A percentile compares a stretch with the other conserved stretches of the same genome.
phyloP scores from a whole-genome alignment of 2,797 vertebrate genomes.

The Spinus olivaceus region DNA sequence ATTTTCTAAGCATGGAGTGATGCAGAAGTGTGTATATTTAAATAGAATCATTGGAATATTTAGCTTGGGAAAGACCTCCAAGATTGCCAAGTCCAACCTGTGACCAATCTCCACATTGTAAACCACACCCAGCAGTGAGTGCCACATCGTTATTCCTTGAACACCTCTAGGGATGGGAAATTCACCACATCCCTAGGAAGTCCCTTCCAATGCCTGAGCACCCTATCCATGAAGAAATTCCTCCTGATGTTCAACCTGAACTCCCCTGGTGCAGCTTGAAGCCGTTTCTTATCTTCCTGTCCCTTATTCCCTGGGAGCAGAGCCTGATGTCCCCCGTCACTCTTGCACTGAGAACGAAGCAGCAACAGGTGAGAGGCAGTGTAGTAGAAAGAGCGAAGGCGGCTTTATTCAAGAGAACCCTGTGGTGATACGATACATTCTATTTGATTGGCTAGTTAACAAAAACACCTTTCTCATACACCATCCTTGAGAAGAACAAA shows the following conservation, averaged over 20 bases:
- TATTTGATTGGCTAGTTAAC: background rate
- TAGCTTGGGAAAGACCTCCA: background rate
- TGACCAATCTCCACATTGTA: too few species aligned
- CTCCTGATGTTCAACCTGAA: background rate
- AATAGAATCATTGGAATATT: background rate
- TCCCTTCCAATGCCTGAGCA: background rate
- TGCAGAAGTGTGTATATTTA: background rate
- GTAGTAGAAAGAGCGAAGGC: background rate
- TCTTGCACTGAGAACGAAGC: background rate
- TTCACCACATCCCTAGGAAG: background rate
- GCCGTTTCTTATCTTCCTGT: fast-evolving
- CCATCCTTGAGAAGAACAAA: background rate
- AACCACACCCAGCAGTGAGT: background rate
- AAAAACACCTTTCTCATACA: background rate
- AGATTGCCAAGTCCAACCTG: fast-evolving
- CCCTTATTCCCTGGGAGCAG: background rate
- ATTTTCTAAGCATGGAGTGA: background rate
- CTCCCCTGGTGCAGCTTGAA: background rate
- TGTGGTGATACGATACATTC: background rate
- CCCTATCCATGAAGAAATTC: background rate
- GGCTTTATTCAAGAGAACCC: background rate
- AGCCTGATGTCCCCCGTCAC: fast-evolving
- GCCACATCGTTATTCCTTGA: fast-evolving
- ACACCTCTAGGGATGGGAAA: background rate
- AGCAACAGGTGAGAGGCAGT: background rate